These are phyloP conservation scores for Toxotes jaculatrix DNA, from an alignment of 2,113 vertebrate species.

Conservation along the genomic window DNA sequence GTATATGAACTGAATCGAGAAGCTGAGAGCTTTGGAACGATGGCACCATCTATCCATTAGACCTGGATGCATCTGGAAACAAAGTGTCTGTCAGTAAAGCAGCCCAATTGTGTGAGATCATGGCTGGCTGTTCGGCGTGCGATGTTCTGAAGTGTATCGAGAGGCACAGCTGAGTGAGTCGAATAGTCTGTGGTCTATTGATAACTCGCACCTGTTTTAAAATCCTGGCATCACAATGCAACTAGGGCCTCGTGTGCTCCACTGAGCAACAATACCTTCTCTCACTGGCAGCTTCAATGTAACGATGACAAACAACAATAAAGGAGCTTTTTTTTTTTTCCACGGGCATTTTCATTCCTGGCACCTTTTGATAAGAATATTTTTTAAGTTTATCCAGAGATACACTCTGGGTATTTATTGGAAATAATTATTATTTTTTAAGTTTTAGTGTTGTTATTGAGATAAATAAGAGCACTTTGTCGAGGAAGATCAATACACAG, in stretches of 20 bases:
- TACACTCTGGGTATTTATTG: conserved; percentile 24
- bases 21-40: conserved; percentile 48
- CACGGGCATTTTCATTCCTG: conserved; percentile 65
- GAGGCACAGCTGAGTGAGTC: conserved; percentile 81
- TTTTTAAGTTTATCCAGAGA: conserved; percentile 62
- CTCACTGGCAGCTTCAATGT: conserved; percentile 79
- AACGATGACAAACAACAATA: conserved; percentile 82
- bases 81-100: conserved; percentile 71
- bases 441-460: conserved; percentile 19
- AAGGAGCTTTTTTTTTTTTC: conserved; percentile 59
- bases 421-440: conserved; percentile 4
- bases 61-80: conserved; percentile 69
- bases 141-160: conserved; percentile 82
- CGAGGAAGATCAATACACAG: neutral
- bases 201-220: conserved; percentile 86
- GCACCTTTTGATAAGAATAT: conserved; percentile 75
- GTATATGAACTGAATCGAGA: conserved; percentile 50
- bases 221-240: conserved; percentile 84
- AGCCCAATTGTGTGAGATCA: conserved; percentile 73
- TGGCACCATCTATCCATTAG: conserved; percentile 57
- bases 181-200: conserved; percentile 85
- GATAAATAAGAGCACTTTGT: conserved; percentile 4
- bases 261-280: conserved; percentile 84
- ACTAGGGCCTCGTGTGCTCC: conserved; percentile 81
- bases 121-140: conserved; percentile 70